Conservation (phyloP, 2,797 vertebrate species). For the Anas capensis region DNA sequence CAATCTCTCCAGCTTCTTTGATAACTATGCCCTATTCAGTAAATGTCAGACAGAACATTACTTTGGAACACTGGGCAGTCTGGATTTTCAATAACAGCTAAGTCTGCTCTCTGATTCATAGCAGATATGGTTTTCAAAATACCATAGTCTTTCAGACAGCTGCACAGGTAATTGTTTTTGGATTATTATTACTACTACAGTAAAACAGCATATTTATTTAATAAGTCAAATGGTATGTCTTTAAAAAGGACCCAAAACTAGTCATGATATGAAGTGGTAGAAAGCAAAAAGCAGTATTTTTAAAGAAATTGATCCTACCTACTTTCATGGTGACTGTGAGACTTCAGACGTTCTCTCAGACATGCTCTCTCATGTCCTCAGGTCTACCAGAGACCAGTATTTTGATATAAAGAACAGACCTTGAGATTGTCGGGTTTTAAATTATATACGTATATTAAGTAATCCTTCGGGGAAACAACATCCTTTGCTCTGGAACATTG, state of each 20-base stretch:
- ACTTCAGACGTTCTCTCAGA: neutral
- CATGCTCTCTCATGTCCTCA: neutral
- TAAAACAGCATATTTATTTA: constrained; percentile 1
- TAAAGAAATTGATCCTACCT: neutral
- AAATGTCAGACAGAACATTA: constrained; percentile 7
- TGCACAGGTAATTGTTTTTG: constrained; percentile 2
- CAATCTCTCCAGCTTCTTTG: neutral
- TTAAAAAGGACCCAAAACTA: neutral
- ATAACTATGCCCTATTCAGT: neutral
- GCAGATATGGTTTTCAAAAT: constrained; percentile 39
- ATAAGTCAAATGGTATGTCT: constrained; percentile 23
- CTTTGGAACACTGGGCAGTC: neutral
- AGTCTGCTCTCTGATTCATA: neutral
- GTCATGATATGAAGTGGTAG: neutral
- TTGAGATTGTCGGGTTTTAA: neutral
- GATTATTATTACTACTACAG: neutral
- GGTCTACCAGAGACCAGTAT: neutral
- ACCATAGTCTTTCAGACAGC: neutral
- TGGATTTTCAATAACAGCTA: constrained; percentile 10
- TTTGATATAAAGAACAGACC: neutral
- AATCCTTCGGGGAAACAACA: neutral
- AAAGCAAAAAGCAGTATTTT: neutral
- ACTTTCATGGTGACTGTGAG: neutral
- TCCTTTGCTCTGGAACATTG: neutral
- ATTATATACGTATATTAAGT: neutral